Evolutionary conservation across 2,888 invertebrate genomes (phyloP), one percentile per base, ranked within the genome.

Genomic region (Dioctria linearis): DNA sequence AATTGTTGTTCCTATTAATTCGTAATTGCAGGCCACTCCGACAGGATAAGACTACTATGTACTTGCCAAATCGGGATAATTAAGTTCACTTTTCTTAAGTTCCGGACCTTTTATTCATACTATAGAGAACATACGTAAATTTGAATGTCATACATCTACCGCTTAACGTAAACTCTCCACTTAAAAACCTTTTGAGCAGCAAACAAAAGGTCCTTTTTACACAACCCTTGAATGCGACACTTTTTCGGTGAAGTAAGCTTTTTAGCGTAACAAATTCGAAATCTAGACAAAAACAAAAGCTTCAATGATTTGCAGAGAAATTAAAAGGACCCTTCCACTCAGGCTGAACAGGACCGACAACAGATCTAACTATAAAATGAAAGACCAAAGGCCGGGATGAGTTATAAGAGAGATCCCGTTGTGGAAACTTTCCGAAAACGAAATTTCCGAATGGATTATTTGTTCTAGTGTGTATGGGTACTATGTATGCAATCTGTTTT

Each of bases 1-100:
- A 11, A 54, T 54, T 54, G n/a, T 54, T 54, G 11, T 54, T n/a
- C 11, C 11, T 54, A n/a, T 54, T 46, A 54, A 54, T 54, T 69
- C 4, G 46, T 13, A 69, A 51, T 59, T 13, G 66, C 6, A 43
- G 42, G 8, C 43, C 76, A 63, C 76, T 76, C 37, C 46, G 11
- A 63, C 78, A 78, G 78, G 81, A 82, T 80, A 82, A 82, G 80
- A 82, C 81, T 80, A 80, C 73, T 25, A 25, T 25, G 25, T 25
- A 25, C 25, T 25, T 46, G 67, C 81, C 67, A 81, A 82, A 82
- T 82, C 80, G 49, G 79, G 75, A 82, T 82, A 82, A 82, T 82
- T 80, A 81, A 81, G 82, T 81, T 78, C 81, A 81, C 71, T 81
- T 82, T 79, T 80, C 54, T 63, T 76, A 82, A 82, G 79, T 76